These are phyloP conservation scores for Plodia interpunctella DNA, from an alignment of 1,140 invertebrate species.

Conservation along the genomic window DNA sequence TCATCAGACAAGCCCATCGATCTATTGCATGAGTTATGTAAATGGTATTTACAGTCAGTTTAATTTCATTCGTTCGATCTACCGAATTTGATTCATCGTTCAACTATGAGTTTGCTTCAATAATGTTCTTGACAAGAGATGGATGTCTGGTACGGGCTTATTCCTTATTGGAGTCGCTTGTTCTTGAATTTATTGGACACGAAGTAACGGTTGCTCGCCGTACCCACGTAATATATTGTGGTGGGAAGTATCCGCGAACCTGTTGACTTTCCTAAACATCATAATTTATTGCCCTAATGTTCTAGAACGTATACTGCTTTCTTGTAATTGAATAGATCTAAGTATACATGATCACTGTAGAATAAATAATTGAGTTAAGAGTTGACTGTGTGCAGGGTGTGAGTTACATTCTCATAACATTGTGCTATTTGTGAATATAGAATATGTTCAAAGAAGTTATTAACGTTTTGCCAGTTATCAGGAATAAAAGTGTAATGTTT, in stretches of 20 bases:
- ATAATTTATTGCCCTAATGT: conserved; percentile 34
- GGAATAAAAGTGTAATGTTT: too few relatives aligned
- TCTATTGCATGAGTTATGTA: conserved; percentile 50
- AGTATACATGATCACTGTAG: not conserved
- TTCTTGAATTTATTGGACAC: conserved; percentile 61
- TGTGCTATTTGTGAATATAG: too few relatives aligned
- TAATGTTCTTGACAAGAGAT: conserved; percentile 51
- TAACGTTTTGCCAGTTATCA: too few relatives aligned
- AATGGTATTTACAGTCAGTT: conserved; percentile 45
- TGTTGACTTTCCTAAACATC: conserved; percentile 36
- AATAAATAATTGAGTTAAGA: too few relatives aligned
- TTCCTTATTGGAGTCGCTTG: conserved; percentile 63
- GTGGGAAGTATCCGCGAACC: conserved; percentile 35
- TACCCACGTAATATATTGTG: conserved; percentile 35
- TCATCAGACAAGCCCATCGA: conserved; percentile 36
- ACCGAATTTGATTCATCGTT: conserved; percentile 56
- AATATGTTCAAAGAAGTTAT: too few relatives aligned
- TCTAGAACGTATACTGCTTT: conserved; percentile 11
- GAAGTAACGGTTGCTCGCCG: conserved; percentile 49
- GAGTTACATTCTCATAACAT: too few relatives aligned
- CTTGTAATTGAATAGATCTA: not conserved
- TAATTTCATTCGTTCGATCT: conserved; percentile 45
- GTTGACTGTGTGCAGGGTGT: too few relatives aligned
- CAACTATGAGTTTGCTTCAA: conserved; percentile 40
- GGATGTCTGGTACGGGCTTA: conserved; percentile 43